Conservation (phyloP, 1,140 invertebrate species). For the Diabrotica undecimpunctata region DNA sequence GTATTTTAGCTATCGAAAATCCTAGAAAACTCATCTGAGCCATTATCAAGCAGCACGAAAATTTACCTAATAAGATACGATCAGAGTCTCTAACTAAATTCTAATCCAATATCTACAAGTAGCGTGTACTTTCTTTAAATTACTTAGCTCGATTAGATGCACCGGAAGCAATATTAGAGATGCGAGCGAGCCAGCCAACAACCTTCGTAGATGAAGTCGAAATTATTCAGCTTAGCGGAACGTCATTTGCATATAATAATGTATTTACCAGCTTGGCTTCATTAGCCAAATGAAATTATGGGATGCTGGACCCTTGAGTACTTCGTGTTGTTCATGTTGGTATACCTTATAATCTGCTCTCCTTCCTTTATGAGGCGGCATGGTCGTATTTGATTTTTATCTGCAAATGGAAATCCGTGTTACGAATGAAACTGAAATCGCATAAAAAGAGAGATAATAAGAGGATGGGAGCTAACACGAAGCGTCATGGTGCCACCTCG, state of each 20-base stretch:
- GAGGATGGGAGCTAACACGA: not conserved
- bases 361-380: conserved; percentile 21
- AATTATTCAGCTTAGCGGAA: conserved; percentile 40
- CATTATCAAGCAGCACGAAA: no score
- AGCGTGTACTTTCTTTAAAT: conserved; percentile 16
- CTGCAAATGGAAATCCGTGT: conserved; percentile 15
- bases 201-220: conserved; percentile 18
- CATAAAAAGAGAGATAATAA: not conserved
- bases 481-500: not conserved
- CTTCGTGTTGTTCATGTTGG: conserved; percentile 19
- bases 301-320: conserved; percentile 29
- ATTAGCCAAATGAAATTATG: conserved; percentile 45
- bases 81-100: no score
- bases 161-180: not conserved
- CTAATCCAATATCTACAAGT: not conserved
- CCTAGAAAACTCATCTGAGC: no score
- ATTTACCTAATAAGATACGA: no score
- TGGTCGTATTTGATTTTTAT: conserved; percentile 28
- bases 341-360: conserved; percentile 18
- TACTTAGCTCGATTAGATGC: conserved; percentile 9
- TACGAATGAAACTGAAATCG: not conserved
- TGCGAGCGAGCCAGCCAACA: not conserved
- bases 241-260: conserved; percentile 45
- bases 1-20: no score
- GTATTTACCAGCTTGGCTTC: conserved; percentile 42